phyloP scores from a whole-genome alignment of 2,113 vertebrate genomes.

The Siniperca knerii region DNA sequence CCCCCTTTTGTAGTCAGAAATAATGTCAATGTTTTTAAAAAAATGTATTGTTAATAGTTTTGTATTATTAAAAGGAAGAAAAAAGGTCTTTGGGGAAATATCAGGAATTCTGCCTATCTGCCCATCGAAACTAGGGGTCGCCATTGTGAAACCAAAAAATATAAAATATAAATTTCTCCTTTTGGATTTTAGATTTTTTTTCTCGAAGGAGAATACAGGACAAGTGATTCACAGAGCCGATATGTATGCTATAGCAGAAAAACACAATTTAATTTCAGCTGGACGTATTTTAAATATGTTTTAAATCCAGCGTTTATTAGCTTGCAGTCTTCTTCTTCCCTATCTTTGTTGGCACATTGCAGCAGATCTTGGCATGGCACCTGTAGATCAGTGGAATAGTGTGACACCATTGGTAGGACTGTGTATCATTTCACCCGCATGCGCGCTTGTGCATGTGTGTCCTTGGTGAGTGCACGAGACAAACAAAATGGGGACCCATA shows the following conservation, averaged over 20 bases:
- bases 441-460: neutral
- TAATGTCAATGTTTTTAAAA: neutral
- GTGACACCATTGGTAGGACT: neutral
- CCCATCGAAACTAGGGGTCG: too few species aligned
- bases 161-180: neutral
- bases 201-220: neutral
- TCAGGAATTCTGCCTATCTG: neutral
- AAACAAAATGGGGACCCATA: neutral
- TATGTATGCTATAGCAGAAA: neutral
- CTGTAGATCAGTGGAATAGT: neutral
- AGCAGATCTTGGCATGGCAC: neutral
- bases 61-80: neutral
- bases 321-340: neutral
- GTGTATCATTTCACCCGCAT: neutral
- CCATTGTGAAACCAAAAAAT: neutral
- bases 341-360: neutral
- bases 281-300: neutral
- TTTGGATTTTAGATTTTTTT: neutral
- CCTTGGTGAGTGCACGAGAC: neutral
- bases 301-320: neutral
- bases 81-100: neutral
- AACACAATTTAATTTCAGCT: neutral
- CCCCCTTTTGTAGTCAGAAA: neutral
- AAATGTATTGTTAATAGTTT: neutral
- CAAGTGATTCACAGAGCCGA: neutral